Evolutionary conservation across 2,113 vertebrate genomes (phyloP).

Genomic region (Cyprinodon variegatus): DNA sequence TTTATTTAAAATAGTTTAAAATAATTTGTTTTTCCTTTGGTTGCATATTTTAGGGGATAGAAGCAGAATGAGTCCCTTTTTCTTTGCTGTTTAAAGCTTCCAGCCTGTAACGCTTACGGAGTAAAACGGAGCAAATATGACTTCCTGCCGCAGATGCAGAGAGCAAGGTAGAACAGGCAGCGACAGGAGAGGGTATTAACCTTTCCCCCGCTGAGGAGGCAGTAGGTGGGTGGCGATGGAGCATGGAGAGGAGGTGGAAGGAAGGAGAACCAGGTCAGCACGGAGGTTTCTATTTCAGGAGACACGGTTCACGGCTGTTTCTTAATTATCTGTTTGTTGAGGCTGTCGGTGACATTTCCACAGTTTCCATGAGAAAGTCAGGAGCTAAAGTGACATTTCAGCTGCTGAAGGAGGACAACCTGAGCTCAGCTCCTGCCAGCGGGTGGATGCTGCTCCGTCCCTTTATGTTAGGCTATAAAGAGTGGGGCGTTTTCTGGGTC

Average conservation of each 20-base stretch:
- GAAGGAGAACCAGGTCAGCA: constrained; percentile 55
- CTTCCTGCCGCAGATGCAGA: not conserved
- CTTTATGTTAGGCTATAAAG: too few species aligned
- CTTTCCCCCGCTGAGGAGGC: constrained; percentile 78
- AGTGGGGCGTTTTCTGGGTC: too few species aligned
- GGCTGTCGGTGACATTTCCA: constrained; percentile 37
- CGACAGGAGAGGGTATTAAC: constrained; percentile 75
- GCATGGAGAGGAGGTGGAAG: constrained; percentile 56
- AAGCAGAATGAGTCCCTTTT: not conserved
- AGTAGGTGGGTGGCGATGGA: constrained; percentile 72
- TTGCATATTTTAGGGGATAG: not conserved
- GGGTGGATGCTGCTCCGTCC: too few species aligned
- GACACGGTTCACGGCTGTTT: constrained; percentile 35
- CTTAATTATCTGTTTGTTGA: constrained; percentile 51
- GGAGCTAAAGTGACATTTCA: not conserved
- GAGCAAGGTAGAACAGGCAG: constrained; percentile 35
- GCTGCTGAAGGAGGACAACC: too few species aligned
- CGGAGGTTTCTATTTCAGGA: constrained; percentile 62
- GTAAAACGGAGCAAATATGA: too few species aligned
- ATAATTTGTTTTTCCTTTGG: not conserved
- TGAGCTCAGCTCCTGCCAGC: too few species aligned
- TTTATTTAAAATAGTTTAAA: not conserved
- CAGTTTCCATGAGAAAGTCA: constrained; percentile 24
- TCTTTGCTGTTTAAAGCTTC: not conserved
- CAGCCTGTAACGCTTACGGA: not conserved